Percentiles rank a stretch among this genome's conserved stretches.
Evolutionary conservation across 2,888 invertebrate species (phyloP).

Genomic region (Cancer borealis): DNA sequence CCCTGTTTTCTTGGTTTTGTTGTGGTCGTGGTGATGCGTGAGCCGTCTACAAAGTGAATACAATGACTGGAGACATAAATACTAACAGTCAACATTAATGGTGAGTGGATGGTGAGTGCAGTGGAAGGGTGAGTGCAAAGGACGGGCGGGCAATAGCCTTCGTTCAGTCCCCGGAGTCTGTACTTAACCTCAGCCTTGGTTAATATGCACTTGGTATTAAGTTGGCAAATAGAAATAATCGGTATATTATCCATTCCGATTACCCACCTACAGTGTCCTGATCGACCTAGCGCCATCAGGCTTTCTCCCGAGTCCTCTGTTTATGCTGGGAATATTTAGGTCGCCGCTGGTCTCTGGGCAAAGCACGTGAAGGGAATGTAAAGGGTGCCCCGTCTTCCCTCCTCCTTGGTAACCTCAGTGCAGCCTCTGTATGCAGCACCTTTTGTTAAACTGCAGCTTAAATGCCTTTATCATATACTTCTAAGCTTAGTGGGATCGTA

Average conservation of each 20-base stretch:
- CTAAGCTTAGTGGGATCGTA: not conserved
- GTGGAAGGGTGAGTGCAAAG: not conserved
- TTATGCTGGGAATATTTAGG: conserved; percentile 14
- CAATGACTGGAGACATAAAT: not conserved
- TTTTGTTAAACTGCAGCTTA: not conserved
- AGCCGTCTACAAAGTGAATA: not conserved
- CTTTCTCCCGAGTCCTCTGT: not conserved
- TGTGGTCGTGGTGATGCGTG: not conserved
- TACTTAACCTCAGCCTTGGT: conserved; percentile 3
- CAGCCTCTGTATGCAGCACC: not conserved
- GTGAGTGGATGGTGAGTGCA: not conserved
- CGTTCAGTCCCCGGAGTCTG: not conserved
- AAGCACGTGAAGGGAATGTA: not conserved
- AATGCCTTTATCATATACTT: not conserved
- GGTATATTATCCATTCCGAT: conserved; percentile 49
- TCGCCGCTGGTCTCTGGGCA: not conserved
- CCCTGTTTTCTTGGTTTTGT: not conserved
- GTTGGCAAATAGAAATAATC: conserved; percentile 38
- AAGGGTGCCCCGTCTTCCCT: not conserved
- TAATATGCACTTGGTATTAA: conserved; percentile 34
- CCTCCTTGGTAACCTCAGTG: not conserved
- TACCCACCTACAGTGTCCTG: conserved; percentile 52
- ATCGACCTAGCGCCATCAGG: conserved; percentile 37
- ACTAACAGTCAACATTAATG: not conserved
- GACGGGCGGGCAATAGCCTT: not conserved